These are phyloP conservation scores for Pavo muticus DNA, from an alignment of 2,113 vertebrate species.

Conservation along the genomic window DNA sequence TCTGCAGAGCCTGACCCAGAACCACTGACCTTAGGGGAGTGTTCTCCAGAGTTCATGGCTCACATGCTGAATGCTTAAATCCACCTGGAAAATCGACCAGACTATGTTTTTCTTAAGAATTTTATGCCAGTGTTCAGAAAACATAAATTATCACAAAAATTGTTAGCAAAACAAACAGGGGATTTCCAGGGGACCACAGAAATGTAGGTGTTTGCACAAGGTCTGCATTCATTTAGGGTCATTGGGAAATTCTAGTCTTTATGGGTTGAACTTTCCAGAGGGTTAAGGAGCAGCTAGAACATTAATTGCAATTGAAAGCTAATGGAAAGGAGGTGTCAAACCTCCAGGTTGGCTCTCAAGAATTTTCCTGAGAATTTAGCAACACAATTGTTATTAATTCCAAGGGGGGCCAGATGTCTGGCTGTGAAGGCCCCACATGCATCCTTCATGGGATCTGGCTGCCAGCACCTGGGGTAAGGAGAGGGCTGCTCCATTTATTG, in stretches of 20 bases:
- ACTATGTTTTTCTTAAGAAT: constrained; percentile 51
- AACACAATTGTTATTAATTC: neutral
- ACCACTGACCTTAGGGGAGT: constrained; percentile 38
- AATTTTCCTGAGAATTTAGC: constrained; percentile 12
- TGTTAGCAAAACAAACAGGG: constrained; percentile 50
- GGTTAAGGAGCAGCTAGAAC: neutral
- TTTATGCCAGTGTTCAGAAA: constrained; percentile 34
- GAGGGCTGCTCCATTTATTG: neutral
- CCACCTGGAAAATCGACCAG: constrained; percentile 48
- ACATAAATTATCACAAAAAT: constrained; percentile 51
- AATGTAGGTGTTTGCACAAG: constrained; percentile 27
- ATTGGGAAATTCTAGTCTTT: constrained; percentile 21
- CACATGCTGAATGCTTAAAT: neutral
- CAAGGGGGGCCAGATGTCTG: neutral
- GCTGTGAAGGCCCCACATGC: neutral
- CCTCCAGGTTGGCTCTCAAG: neutral
- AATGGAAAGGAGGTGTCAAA: neutral
- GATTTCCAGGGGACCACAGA: constrained; percentile 40
- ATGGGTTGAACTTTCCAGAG: neutral
- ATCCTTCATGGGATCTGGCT: neutral
- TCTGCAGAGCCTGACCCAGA: constrained; percentile 14
- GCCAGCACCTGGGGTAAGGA: neutral
- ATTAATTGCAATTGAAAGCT: neutral
- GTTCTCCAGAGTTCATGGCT: constrained; percentile 59
- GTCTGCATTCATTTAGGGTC: neutral